Conservation (phyloP, 2,113 vertebrate genomes). For the Octodon degus region DNA sequence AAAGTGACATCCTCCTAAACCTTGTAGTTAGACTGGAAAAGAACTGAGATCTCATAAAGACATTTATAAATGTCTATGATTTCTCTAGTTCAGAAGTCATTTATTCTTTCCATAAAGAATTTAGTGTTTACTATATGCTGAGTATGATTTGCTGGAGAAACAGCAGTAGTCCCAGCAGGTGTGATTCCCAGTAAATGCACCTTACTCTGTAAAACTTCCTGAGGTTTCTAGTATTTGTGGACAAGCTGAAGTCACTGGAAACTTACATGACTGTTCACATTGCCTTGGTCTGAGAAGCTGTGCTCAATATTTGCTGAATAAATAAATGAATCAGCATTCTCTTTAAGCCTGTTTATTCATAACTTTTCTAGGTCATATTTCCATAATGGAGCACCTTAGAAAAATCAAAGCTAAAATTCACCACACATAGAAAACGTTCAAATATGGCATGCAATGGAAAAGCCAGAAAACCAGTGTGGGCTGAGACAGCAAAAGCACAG, state of each 20-base stretch:
- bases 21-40: background rate
- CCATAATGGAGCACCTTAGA: conserved; percentile 54
- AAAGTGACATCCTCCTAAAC: background rate
- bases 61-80: background rate
- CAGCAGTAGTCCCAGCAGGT: background rate
- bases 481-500: background rate
- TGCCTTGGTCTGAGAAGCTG: background rate
- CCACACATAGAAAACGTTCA: background rate
- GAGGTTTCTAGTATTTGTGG: background rate
- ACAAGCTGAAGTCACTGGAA: background rate
- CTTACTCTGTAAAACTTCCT: background rate
- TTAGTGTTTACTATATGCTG: background rate
- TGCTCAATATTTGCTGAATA: conserved; percentile 42
- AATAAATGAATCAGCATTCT: conserved; percentile 56
- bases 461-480: background rate
- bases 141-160: background rate
- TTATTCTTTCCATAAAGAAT: background rate
- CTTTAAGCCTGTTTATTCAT: conserved; percentile 24
- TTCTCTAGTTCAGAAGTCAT: background rate
- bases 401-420: conserved; percentile 39
- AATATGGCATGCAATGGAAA: background rate
- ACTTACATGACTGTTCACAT: background rate
- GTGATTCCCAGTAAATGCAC: background rate
- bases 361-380: conserved; percentile 66
- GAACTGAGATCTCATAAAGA: background rate